Conservation (phyloP, 2,888 invertebrate genomes). For the Pelosia muscerda region DNA sequence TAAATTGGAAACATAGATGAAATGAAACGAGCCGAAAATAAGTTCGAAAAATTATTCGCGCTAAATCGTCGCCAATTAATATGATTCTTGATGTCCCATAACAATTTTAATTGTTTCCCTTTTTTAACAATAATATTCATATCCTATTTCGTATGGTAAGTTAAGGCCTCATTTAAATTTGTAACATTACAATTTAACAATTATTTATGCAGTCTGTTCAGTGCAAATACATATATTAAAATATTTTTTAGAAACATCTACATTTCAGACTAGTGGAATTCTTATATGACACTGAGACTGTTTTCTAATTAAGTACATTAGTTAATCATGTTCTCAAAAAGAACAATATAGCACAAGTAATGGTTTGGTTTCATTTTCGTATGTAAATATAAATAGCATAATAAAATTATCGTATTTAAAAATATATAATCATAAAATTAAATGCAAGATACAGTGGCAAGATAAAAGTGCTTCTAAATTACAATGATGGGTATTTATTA, state of each 20-base stretch:
- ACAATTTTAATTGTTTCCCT: conserved; percentile 1
- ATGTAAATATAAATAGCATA: conserved; percentile 19
- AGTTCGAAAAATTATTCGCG: background rate
- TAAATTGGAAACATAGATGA: too few species aligned
- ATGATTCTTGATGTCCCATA: background rate
- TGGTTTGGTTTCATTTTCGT: conserved; percentile 44
- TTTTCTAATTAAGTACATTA: conserved; percentile 20
- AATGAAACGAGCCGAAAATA: background rate
- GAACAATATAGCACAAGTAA: conserved; percentile 46
- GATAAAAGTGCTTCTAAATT: conserved; percentile 53
- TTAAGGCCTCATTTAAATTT: conserved; percentile 46
- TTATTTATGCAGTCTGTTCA: conserved; percentile 41
- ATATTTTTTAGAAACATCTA: conserved; percentile 36
- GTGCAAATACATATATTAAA: conserved; percentile 20
- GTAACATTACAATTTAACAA: conserved; percentile 35
- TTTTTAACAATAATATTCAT: conserved; percentile 33
- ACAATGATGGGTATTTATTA: conserved; percentile 10
- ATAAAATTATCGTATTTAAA: conserved; percentile 21
- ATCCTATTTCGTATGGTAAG: conserved; percentile 35
- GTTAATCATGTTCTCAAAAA: conserved; percentile 18
- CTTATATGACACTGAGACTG: conserved; percentile 35
- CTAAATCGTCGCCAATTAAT: background rate
- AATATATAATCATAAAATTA: conserved; percentile 58
- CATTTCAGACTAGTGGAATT: conserved; percentile 53
- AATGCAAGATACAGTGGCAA: conserved; percentile 79